A percentile compares a stretch with the other conserved stretches of the same genome.
Conservation (phyloP, 1,140 invertebrate genomes). For the Paramacrobiotus metropolitanus region DNA sequence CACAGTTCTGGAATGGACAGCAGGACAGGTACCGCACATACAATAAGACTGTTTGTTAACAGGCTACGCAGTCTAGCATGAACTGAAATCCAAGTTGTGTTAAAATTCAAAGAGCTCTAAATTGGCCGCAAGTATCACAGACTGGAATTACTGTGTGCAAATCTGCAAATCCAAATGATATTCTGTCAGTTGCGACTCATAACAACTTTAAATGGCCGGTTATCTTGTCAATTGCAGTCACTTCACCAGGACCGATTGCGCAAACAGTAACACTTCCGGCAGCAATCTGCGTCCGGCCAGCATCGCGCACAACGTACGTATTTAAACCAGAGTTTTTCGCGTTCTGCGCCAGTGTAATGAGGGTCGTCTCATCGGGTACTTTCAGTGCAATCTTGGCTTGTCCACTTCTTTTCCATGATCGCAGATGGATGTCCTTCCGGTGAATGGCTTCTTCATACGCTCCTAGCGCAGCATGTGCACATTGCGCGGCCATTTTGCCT, state of each 20-base stretch:
- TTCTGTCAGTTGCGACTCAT: neutral
- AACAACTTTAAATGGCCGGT: slow-evolving; percentile 22
- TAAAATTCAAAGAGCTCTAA: too few relatives aligned
- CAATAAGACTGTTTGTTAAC: too few relatives aligned
- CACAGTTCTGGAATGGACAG: too few relatives aligned
- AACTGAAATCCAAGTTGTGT: too few relatives aligned
- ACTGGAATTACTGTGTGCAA: too few relatives aligned
- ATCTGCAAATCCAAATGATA: too few relatives aligned
- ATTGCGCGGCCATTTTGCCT: slow-evolving; percentile 26
- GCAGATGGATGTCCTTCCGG: slow-evolving; percentile 13
- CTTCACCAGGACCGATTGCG: slow-evolving; percentile 20
- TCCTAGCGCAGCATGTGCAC: slow-evolving; percentile 23
- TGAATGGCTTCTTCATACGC: slow-evolving; percentile 15
- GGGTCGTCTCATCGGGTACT: slow-evolving; percentile 16
- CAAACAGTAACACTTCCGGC: slow-evolving; percentile 23
- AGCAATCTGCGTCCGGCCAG: slow-evolving; percentile 24
- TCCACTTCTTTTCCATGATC: slow-evolving; percentile 18
- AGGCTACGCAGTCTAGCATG: too few relatives aligned
- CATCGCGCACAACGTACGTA: slow-evolving; percentile 20
- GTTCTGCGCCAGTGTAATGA: slow-evolving; percentile 17
- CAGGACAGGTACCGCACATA: too few relatives aligned
- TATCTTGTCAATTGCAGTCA: slow-evolving; percentile 18
- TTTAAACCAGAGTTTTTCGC: slow-evolving; percentile 16
- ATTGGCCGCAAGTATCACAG: too few relatives aligned
- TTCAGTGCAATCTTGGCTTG: slow-evolving; percentile 25